Evolutionary conservation across 2,888 invertebrate species (phyloP).

Genomic region (Nephrocerus scutellatus): DNA sequence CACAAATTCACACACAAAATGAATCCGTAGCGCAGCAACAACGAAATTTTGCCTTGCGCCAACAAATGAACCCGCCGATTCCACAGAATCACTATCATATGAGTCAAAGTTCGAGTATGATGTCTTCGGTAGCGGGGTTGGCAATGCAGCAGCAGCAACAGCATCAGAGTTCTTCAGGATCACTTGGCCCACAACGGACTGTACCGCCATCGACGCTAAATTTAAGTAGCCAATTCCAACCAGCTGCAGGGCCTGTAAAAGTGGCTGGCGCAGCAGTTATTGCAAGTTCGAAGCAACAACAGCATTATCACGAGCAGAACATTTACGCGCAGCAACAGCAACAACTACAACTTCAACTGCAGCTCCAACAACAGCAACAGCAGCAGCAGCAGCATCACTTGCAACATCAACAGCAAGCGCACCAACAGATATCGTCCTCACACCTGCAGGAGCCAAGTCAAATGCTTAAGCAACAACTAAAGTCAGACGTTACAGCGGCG

Average conservation of each 20-base stretch:
- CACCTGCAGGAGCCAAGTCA: conserved; percentile 12
- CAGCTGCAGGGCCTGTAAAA: conserved; percentile 42
- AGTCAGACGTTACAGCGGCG: conserved; percentile 27
- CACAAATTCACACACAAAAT: conserved; percentile 57
- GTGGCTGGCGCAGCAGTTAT: too few relatives aligned
- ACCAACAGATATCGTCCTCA: conserved; percentile 23
- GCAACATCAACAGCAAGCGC: conserved; percentile 29
- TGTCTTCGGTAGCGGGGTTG: conserved; percentile 36
- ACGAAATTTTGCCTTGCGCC: conserved; percentile 58
- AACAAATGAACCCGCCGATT: conserved; percentile 56
- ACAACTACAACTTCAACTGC: conserved; percentile 30
- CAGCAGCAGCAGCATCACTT: conserved; percentile 48
- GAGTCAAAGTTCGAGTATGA: conserved; percentile 43
- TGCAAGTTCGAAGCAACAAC: too few relatives aligned
- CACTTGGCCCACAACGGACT: conserved; percentile 33
- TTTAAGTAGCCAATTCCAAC: conserved; percentile 44
- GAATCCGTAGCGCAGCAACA: conserved; percentile 59
- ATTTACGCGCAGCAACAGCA: conserved; percentile 28
- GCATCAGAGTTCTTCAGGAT: conserved; percentile 28
- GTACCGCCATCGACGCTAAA: conserved; percentile 45
- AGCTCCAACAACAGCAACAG: conserved; percentile 28
- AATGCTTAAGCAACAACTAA: conserved; percentile 36
- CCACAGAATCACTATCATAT: conserved; percentile 45
- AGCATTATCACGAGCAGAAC: conserved; percentile 27
- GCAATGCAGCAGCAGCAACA: conserved; percentile 26